Base-by-base conservation (phyloP, 35 echinoderm and acorn worm species). In the Apostichopus californicus region DNA sequence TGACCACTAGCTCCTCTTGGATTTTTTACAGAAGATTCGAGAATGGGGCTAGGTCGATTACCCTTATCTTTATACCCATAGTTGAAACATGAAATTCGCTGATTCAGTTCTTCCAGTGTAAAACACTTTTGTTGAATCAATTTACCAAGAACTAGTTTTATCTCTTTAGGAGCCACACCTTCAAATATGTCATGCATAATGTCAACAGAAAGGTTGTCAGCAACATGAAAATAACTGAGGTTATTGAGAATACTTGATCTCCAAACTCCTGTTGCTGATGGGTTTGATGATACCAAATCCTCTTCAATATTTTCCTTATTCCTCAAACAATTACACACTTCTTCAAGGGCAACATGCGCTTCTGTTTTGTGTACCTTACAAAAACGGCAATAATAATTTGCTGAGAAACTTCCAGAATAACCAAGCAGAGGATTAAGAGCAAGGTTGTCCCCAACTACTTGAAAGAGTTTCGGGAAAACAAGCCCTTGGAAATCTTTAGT, bases 101-200 rank as follows among this genome's bases (percentile, higher is more conserved):
- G 64, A 68, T 94, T 92, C 21, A 94, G 55, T 15, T 94, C 66
- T 56, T 86, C 60, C 17, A 94, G 81, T 34, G 60, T 91, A 61
- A 94, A 91, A 52, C 70, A 46, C 9, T 54, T 55, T 28, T 79
- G 15, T 57, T 91, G 9, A 58, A 94, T 75, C 12, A 91, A 79
- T 18, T 71, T 81, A 34, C 52, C 53, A 15, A 94, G 22, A 11
- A 91, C 81, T 60, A 94, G 70, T 87, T 91, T 94, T 2, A 94
- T 34, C 56, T 94, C 90, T 25, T 86, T 79, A 18, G 93, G 78
- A 53, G 86, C 63, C 55, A 94, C 60, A 11, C 93, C 89, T 18
- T 94, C 93, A 22, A 86, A 64, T 87, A 94, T 86, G 23, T 94
- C 94, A 81, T 95, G 94, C 90, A 95, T 95, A 5, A 92, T 73